Evolutionary conservation across 2,113 vertebrate genomes (phyloP), one percentile per base, ranked within the genome.

Genomic region (Enhydra lutris): DNA sequence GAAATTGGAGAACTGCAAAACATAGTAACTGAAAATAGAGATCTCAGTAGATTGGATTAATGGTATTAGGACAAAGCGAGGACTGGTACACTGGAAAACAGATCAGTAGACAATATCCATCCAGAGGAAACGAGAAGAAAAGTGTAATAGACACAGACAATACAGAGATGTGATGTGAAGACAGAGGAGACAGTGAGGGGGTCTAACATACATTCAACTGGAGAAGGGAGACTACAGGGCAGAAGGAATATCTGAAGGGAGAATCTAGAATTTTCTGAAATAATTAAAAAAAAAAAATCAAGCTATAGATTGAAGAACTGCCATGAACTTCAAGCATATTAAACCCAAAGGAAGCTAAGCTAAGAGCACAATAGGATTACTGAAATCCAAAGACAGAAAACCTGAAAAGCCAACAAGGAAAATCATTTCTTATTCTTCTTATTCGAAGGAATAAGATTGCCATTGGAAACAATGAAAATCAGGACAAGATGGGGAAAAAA

Each of bases 261-360:
- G 11, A 59, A 74, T 39, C 23, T 78, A 71, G 45, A 20, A 23
- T 34, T 84, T 89, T 88, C 34, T 34, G 88, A 96, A 57, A 57
- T 34, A 83, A 52, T 42, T 29, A 45, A 45, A 83, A 83, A 78
- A 83, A 78, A 85, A 6, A 20, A 11, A 80, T 18, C 14, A 76
- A 55, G n/a, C 15, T 91, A 45, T 11, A 57, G 36, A 84, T 14
- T 82, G 11, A 92, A 94, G 36, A 94, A 84, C 17, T 89, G 52
- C 61, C 63, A 50, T 42, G 14, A 61, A 73, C 59, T 55, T 65
- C 7, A 42, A 61, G 55, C 20, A 80, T 31, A 91, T 79, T 71
- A 78, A 63, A 89, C 31, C 82, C 31, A 79, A 93, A 89, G 18
- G 59, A 55, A 63, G 39, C 29, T 85, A 73, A 31, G 0, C 4